Evolutionary conservation across 2,113 vertebrate genomes (phyloP).

Genomic region (Sorex fumeus): DNA sequence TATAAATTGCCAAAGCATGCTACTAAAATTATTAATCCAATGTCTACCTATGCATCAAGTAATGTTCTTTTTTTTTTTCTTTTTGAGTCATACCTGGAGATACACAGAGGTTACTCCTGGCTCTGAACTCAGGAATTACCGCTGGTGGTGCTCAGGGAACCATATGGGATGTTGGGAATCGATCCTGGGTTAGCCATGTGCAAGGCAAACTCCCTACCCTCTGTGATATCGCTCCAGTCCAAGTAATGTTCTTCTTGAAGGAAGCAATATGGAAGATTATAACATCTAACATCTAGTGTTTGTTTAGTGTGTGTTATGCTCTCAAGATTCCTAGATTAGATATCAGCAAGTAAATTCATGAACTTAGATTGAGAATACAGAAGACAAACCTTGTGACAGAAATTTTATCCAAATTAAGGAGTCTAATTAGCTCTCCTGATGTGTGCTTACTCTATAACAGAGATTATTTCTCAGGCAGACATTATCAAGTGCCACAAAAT

Average conservation of each 20-base stretch:
- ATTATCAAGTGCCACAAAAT: not conserved
- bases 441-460: not conserved
- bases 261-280: not conserved
- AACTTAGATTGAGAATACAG: not conserved
- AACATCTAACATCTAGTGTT: not conserved
- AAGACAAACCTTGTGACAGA: not conserved
- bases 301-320: not conserved
- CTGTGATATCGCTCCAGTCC: too few relatives aligned
- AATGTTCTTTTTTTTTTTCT: not conserved
- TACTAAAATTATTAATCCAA: not conserved
- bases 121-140: too few relatives aligned
- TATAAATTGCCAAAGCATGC: slow-evolving; percentile 29
- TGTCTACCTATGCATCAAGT: not conserved
- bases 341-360: not conserved
- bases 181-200: too few relatives aligned
- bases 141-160: too few relatives aligned
- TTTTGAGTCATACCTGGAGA: too few relatives aligned
- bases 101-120: too few relatives aligned
- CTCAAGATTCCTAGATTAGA: not conserved
- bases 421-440: not conserved
- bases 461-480: not conserved
- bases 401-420: slow-evolving; percentile 9
- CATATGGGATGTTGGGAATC: too few relatives aligned
- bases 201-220: too few relatives aligned
- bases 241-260: not conserved